Percentiles rank a stretch among this genome's conserved stretches.
phyloP scores from a whole-genome alignment of 2,113 vertebrate genomes.

The Oreotrochilus melanogaster region DNA sequence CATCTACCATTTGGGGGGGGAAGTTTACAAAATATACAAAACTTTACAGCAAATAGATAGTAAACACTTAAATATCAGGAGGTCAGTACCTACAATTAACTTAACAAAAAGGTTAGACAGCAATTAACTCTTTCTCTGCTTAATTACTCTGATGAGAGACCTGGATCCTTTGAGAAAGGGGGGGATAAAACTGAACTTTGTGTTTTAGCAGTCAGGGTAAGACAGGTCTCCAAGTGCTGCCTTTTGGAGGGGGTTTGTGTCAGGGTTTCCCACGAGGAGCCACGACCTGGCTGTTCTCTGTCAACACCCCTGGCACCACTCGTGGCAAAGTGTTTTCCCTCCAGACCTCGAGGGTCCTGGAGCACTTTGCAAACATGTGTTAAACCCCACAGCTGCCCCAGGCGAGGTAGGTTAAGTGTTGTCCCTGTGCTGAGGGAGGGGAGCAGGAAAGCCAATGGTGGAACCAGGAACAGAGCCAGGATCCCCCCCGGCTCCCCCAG shows the following conservation, averaged over 20 bases:
- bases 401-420: constrained; percentile 30
- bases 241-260: background rate
- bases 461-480: fast-evolving
- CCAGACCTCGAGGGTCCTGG: background rate
- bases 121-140: constrained; percentile 40
- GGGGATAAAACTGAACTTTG: background rate
- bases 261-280: background rate
- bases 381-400: background rate
- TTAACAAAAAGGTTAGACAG: constrained; percentile 77
- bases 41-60: constrained; percentile 87
- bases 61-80: constrained; percentile 85
- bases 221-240: background rate
- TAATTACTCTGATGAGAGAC: background rate
- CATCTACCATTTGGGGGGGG: constrained; percentile 72
- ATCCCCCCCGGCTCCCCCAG: fast-evolving
- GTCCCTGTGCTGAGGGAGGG: background rate
- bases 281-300: background rate
- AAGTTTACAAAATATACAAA: constrained; percentile 87
- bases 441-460: background rate
- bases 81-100: constrained; percentile 82
- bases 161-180: constrained; percentile 39
- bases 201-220: background rate
- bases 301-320: background rate
- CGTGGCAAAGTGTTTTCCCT: background rate
- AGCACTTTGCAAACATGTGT: constrained; percentile 5